Conservation (phyloP, 2,113 vertebrate genomes). For the Ondatra zibethicus region DNA sequence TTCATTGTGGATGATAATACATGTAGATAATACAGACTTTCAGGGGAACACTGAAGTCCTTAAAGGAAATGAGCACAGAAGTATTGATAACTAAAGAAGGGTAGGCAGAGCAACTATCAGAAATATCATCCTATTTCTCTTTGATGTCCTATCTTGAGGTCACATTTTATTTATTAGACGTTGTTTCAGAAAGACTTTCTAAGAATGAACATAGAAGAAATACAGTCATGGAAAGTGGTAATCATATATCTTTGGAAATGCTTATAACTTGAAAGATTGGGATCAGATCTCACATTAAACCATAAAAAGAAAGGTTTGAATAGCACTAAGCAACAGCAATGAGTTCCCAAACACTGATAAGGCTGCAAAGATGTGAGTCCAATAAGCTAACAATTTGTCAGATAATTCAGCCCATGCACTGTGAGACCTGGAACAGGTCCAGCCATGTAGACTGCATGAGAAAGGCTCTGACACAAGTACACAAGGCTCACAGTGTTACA, state of each 20-base stretch:
- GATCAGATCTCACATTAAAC: neutral
- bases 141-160: neutral
- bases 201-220: neutral
- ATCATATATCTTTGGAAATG: neutral
- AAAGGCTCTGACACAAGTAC: neutral
- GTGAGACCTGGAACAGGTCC: too few relatives aligned
- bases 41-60: neutral
- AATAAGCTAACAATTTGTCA: neutral
- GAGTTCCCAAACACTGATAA: neutral
- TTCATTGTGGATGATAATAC: neutral
- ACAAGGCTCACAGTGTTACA: neutral
- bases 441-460: neutral
- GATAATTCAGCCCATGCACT: too few relatives aligned
- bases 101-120: neutral
- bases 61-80: neutral
- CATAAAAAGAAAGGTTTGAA: neutral
- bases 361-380: neutral
- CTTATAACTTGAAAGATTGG: neutral
- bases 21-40: neutral
- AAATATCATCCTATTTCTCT: neutral
- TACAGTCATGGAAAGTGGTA: neutral
- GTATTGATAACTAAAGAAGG: neutral
- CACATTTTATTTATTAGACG: neutral
- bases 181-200: neutral
- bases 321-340: fast-evolving